Base-by-base conservation (phyloP, 2,797 vertebrate species). In the Sardinella longiceps region DNA sequence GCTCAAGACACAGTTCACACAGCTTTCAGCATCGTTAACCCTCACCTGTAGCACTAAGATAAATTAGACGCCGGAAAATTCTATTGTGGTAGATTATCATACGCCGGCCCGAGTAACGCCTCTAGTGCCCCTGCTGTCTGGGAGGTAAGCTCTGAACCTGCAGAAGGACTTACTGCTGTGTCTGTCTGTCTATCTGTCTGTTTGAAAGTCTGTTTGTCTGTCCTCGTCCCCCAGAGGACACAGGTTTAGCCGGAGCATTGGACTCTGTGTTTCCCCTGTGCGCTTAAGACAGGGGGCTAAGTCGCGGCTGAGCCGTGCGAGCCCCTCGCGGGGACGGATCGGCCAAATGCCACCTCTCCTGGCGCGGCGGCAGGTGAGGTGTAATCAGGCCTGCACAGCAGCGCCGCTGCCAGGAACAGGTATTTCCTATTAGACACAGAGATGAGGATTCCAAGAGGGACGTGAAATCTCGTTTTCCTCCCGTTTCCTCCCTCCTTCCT, bases 261-360 rank as follows among this genome's bases (percentile, higher is more conserved):
- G 84, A 87, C 89, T 93, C 88, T 33, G 39, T 63, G 28, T 43
- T 39, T 87, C 80, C 86, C 56, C 84, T 45, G 84, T 43, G 23
- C 9, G 70, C 70, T 77, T 77, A 77, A 77, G 70, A 43, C 70
- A 77, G 43, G 80, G 88, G 90, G 93, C 93, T 95, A 93, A 95
- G 93, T 92, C 91, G 82, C 77, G 90, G 88, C 92, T 95, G 94
- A 95, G 94, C 94, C 91, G 89, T 83, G 85, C 90, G 89, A 89
- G 91, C 90, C 91, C 91, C 91, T 88, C 87, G 88, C 92, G 92
- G 91, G 87, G 88, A 90, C 33, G 89, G 89, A 92, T 93, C 87
- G 91, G 89, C 93, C 92, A 95, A 95, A 95, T 95, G 93, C 94
- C 95, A 94, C 93, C 93, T 95, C 94, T 92, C 94, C 94, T 94